Base-by-base conservation (phyloP, 2,113 vertebrate species). In the Cichladusa arquata region DNA sequence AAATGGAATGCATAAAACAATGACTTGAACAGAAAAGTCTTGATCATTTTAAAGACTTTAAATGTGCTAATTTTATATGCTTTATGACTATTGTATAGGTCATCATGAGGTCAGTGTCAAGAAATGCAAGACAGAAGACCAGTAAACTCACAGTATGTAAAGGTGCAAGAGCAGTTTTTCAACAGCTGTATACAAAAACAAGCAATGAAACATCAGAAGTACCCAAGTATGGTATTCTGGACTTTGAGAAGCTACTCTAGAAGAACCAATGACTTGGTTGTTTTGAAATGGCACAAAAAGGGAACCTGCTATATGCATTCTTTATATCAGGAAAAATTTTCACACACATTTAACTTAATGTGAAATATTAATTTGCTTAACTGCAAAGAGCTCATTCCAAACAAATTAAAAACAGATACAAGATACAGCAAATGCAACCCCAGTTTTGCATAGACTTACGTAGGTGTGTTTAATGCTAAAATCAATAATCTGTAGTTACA, bases 1-100 rank as follows among this genome's bases (percentile, higher is more conserved):
- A 93, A 93, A 93, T 40, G 61, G 83, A 96, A 92, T 73, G 74
- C 84, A 92, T 76, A 62, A 85, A 96, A 89, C 80, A 88, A 71
- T 72, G 31, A 69, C 82, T 58, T 81, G 65, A 95, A 76, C 51
- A 92, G 87, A 60, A 91, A 92, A 94, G 91, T 62, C 82, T 94
- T 7, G 4, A 28, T 89, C 60, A 62, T 70, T 69, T 83, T 88
- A 82, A 90, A 66, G 53, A 70, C 48, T 78, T 72, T 33, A 83
- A 90, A 85, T 66, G 31, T 67, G 79, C 50, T 73, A 76, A 83
- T 77, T 86, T 70, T 86, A 69, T 79, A 78, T 64, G 62, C n/a
- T 74, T 91, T 62, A 64, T 90, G 85, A 78, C 44, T 87, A 91
- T 33, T 47, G 24, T 82, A 40, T 60, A 77, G 14, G 20, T 34